phyloP scores from a whole-genome alignment of 2,888 invertebrate species.

The Ypsolopha sequella region DNA sequence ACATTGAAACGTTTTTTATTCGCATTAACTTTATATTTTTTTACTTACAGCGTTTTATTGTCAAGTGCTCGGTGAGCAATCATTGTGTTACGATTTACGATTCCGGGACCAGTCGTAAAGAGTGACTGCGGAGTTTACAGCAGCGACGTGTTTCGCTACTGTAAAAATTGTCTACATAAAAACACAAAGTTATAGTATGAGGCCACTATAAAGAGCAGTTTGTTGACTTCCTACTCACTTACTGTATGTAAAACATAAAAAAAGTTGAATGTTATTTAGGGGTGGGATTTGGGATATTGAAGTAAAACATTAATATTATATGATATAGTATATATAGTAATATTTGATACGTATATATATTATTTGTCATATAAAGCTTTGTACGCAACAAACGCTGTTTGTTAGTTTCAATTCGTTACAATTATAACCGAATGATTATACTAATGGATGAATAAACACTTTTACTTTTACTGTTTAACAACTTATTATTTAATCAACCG shows the following conservation, averaged over 20 bases:
- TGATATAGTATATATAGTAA: no score
- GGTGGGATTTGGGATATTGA: no score
- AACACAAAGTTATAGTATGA: not conserved
- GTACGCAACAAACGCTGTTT: no score
- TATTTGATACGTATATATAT: no score
- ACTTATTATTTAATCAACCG: no score
- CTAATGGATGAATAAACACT: no score
- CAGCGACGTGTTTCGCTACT: slow-evolving; percentile 27
- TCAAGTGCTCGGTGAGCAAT: slow-evolving; percentile 41
- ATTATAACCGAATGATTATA: no score
- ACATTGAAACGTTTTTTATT: not conserved
- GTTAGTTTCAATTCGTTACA: no score
- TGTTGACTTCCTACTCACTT: not conserved
- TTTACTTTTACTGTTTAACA: no score
- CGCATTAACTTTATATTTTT: slow-evolving; percentile 17
- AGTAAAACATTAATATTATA: no score
- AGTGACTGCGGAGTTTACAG: slow-evolving; percentile 51
- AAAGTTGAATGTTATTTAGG: no score
- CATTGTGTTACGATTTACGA: slow-evolving; percentile 38
- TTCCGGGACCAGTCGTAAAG: slow-evolving; percentile 42
- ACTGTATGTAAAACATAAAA: not conserved
- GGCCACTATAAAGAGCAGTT: not conserved
- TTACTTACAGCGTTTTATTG: slow-evolving; percentile 44
- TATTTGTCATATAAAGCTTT: no score
- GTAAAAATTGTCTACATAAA: slow-evolving; percentile 32